Evolutionary conservation across 2,888 invertebrate genomes (phyloP).

Genomic region (Drosophila rellima): DNA sequence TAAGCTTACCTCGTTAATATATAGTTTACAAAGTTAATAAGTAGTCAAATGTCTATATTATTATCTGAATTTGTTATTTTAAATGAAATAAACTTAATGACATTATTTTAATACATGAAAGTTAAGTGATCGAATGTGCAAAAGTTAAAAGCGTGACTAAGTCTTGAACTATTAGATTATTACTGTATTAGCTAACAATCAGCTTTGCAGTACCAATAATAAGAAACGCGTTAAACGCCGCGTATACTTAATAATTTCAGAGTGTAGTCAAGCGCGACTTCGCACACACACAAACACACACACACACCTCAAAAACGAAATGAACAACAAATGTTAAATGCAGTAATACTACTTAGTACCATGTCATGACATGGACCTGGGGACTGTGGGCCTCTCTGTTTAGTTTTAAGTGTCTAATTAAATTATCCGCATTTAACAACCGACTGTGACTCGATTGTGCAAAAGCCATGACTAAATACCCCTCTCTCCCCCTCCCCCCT

Average conservation of each 20-base stretch:
- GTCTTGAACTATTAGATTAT: neutral
- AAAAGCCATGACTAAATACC: conserved; percentile 74
- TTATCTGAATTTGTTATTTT: too few relatives aligned
- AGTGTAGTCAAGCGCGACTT: conserved; percentile 15
- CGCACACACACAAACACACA: conserved; percentile 27
- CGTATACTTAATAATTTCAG: conserved; percentile 41
- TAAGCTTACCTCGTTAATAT: neutral
- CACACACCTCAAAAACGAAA: conserved; percentile 42
- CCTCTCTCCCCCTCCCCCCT: neutral
- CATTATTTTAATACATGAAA: too few relatives aligned
- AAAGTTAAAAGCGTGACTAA: neutral
- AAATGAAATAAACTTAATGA: too few relatives aligned
- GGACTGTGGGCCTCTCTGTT: conserved; percentile 52
- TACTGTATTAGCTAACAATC: neutral
- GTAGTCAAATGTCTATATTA: too few relatives aligned
- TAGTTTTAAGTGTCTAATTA: conserved; percentile 76
- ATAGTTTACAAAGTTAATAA: too few relatives aligned
- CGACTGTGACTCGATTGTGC: conserved; percentile 77
- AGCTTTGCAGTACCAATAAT: neutral
- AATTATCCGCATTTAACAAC: conserved; percentile 77
- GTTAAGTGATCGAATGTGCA: too few relatives aligned
- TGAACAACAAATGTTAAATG: conserved; percentile 29
- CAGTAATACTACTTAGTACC: conserved; percentile 25
- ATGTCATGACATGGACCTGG: conserved; percentile 45
- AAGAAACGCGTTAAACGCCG: conserved; percentile 6